Base-by-base conservation (phyloP, 2,797 vertebrate genomes). In the Aplochiton taeniatus region DNA sequence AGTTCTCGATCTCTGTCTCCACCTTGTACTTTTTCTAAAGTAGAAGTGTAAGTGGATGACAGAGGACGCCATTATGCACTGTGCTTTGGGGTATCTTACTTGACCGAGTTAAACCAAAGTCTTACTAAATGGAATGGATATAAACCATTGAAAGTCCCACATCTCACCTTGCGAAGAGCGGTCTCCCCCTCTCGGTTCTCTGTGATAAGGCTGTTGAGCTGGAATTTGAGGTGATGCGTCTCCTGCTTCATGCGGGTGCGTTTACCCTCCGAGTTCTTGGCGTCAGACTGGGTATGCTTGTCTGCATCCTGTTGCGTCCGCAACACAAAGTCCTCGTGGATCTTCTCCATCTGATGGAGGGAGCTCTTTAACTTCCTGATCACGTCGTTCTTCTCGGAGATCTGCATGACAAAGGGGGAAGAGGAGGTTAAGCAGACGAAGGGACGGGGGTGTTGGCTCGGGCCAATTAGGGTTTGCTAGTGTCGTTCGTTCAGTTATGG, bases 21-120 rank as follows among this genome's bases (percentile, higher is more conserved):
- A 90, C 19, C 77, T 90, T 92, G 76, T 90, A 83, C 64, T 92
- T 95, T 83, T 91, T 91, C 96, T 98, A 84, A 64, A 83, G 77
- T 65, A 84, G 79, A 70, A 47, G 44, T 9, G 17, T 17, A 51
- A 58, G 14, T 63, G 53, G 45, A 64, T 9, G 76, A 56, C 42
- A 59, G 16, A 53, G 57, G 16, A 49, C 16, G 58, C 12, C 19
- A 14, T 2, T 18, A 41, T 13, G 41, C 31, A 51, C 49, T 1
- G 11, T 31, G 31, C 31, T 31, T 31, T 6, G 6, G 31, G 31
- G 3, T 2, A 31, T 31, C 31, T 31, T 31, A 31, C 31, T 3
- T 31, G 31, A 31, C 31, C 31, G 6, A 31, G 20, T 13, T 31
- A 11, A 9, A 31, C 54, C 54, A 56, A 12, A 41, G 1, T 18